A percentile compares a stretch with the other conserved stretches of the same genome.
These are phyloP conservation scores for Aphelocoma coerulescens DNA, from an alignment of 2,113 vertebrate genomes.

Conservation along the genomic window DNA sequence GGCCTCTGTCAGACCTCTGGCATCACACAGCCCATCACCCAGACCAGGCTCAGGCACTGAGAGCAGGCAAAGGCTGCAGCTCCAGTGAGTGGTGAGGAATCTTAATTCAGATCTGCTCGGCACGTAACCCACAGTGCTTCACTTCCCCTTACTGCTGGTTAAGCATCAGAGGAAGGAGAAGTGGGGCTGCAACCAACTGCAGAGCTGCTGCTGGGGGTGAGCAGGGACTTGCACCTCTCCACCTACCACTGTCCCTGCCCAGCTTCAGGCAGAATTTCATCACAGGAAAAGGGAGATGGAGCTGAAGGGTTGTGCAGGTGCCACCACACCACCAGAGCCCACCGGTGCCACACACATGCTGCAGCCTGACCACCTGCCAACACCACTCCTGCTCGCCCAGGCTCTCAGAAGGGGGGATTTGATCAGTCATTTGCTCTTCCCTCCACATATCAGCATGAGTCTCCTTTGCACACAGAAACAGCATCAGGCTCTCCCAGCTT, in stretches of 20 bases:
- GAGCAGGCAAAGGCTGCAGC: neutral
- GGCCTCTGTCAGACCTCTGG: neutral
- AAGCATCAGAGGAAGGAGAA: neutral
- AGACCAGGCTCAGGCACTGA: neutral
- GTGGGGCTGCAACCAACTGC: neutral
- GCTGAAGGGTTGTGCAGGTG: neutral
- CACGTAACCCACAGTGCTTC: neutral
- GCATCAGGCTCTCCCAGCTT: neutral
- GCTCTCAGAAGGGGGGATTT: neutral
- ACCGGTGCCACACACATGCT: rapidly evolving
- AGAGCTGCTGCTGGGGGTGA: neutral
- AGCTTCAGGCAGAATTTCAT: neutral
- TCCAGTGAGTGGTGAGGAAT: neutral
- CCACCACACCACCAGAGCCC: neutral
- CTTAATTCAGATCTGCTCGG: neutral
- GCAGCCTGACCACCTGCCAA: neutral
- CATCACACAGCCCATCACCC: neutral
- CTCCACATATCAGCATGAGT: rapidly evolving
- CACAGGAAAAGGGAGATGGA: neutral
- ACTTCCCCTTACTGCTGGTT: neutral
- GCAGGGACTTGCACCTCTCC: neutral
- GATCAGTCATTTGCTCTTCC: neutral
- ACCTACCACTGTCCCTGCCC: neutral
- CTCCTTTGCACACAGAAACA: neutral
- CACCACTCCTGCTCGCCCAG: neutral